These are phyloP conservation scores for Rhinoptilus africanus DNA, from an alignment of 2,113 vertebrate species.

Conservation along the genomic window DNA sequence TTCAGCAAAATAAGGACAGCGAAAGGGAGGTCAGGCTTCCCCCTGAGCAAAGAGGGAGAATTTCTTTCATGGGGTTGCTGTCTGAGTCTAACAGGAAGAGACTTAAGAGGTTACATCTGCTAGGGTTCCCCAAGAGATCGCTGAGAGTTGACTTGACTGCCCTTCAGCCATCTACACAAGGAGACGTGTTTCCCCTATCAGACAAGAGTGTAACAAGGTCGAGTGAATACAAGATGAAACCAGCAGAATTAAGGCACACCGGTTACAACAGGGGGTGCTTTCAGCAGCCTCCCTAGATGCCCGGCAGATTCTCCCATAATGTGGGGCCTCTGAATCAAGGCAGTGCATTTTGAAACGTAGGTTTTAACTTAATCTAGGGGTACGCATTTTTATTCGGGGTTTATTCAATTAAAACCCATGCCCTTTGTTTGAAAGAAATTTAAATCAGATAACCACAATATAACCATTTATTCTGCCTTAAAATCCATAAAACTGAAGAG, in stretches of 20 bases:
- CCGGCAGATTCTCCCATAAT: accelerated
- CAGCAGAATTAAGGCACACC: not conserved
- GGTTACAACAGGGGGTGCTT: not conserved
- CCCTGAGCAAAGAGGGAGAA: constrained; percentile 43
- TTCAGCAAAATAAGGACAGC: constrained; percentile 53
- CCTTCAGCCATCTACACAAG: not conserved
- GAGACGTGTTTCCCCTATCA: not conserved
- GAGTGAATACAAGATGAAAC: not conserved
- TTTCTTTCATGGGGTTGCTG: constrained; percentile 42
- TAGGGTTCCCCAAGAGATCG: constrained; percentile 13
- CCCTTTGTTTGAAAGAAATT: not conserved
- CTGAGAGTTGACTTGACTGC: constrained; percentile 6
- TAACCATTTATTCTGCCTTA: not conserved
- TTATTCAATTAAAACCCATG: not conserved
- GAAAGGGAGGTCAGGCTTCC: constrained; percentile 39
- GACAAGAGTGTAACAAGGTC: not conserved
- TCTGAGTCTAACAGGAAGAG: constrained; percentile 54
- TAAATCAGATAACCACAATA: not conserved
- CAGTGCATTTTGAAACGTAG: not conserved
- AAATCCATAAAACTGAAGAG: not conserved
- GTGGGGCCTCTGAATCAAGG: not conserved
- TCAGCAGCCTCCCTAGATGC: not conserved
- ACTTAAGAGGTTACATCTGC: constrained; percentile 63
- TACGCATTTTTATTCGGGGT: not conserved
- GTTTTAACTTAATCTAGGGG: not conserved